phyloP scores from a whole-genome alignment of 2,113 vertebrate genomes.

The Marmota monax region DNA sequence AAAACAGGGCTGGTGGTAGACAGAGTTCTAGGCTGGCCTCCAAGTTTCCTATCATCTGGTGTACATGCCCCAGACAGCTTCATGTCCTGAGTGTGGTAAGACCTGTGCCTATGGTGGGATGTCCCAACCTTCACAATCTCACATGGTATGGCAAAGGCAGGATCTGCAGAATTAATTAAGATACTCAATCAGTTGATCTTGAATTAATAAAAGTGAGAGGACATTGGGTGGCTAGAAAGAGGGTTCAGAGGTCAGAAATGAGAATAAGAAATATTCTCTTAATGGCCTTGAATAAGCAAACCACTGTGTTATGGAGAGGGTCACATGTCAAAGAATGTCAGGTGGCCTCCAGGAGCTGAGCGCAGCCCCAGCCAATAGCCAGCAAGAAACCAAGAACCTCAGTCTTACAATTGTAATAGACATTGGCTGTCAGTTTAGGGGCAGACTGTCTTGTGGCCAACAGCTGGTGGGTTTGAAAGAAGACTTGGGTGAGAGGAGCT shows the following conservation, averaged over 20 bases:
- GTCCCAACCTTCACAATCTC: not conserved
- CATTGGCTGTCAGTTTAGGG: not conserved
- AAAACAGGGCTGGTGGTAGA: not conserved
- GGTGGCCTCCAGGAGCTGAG: not conserved
- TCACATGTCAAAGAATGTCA: not conserved
- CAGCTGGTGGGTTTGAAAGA: not conserved
- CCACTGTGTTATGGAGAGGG: not conserved
- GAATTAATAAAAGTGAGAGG: not conserved
- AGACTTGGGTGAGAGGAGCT: not conserved
- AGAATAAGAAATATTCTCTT: not conserved
- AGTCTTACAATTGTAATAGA: not conserved
- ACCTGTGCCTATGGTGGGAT: not conserved
- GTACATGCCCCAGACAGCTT: fast-evolving
- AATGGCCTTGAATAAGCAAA: not conserved
- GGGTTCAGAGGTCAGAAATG: not conserved
- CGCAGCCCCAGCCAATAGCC: not conserved
- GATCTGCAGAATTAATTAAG: not conserved
- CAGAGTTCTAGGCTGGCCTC: not conserved
- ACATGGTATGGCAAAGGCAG: not conserved
- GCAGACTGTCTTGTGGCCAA: not conserved
- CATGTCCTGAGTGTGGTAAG: not conserved
- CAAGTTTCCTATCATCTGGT: not conserved
- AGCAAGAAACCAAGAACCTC: not conserved
- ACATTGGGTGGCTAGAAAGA: not conserved
- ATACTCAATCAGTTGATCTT: not conserved